These are phyloP conservation scores for Alcedo quadribrachys DNA, from an alignment of 2,797 vertebrate species.

Conservation along the genomic window DNA sequence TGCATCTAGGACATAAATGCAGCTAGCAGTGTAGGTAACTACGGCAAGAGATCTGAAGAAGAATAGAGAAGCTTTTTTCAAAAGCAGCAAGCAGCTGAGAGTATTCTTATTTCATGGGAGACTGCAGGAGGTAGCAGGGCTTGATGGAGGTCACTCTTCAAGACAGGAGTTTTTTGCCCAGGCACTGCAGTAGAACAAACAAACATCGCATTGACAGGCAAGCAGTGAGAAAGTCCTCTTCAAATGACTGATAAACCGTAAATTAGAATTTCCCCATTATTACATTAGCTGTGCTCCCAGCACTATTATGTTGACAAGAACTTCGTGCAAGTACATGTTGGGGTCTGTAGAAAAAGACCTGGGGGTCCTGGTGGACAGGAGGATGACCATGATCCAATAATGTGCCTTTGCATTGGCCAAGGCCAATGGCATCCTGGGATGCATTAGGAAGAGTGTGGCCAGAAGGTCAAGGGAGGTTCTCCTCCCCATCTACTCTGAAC, in stretches of 20 bases:
- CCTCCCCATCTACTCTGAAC: too few species aligned
- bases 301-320: neutral
- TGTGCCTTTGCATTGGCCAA: too few species aligned
- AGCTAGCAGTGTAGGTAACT: neutral
- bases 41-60: neutral
- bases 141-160: neutral
- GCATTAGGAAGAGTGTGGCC: too few species aligned
- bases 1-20: neutral
- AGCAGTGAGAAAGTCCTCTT: neutral
- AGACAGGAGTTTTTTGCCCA: neutral
- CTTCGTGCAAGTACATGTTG: neutral
- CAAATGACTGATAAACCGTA: neutral
- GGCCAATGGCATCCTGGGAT: too few species aligned
- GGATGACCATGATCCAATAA: too few species aligned
- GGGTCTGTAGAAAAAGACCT: neutral
- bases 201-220: neutral
- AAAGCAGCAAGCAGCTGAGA: neutral
- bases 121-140: neutral
- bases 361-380: too few species aligned
- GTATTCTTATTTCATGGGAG: neutral
- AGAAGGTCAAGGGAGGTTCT: too few species aligned
- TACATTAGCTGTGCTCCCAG: neutral
- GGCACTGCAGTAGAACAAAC: neutral
- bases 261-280: neutral
- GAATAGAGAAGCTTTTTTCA: neutral